Evolutionary conservation across 2,888 invertebrate species (phyloP), one percentile per base, ranked within the genome.

Genomic region (Stegophylla sp.): DNA sequence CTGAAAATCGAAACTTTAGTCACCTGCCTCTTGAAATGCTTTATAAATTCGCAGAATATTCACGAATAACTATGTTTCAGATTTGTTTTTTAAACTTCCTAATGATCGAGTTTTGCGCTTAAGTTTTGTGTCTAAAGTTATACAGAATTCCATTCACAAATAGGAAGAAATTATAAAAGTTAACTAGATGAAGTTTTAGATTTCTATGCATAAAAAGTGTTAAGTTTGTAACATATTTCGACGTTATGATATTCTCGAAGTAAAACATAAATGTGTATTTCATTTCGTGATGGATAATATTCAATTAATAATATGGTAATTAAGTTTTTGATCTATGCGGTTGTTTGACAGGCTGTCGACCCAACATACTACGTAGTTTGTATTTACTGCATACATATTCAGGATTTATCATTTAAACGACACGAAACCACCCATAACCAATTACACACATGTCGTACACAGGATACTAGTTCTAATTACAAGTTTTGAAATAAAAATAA

Each of bases 31-130:
- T 15, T 17, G 23, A 43, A 43, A 59, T 45, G 28, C 61, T 63
- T 48, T n/a, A 63, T 34, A 20, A 73, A 73, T 61, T 73, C 48
- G 20, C 28, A n/a, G 45, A 61, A 61, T 61, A 48, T 48, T 61
- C 26, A 4, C n/a, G 28, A 48, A 63, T 72, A 63, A 63, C 28
- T 17, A 63, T 74, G 13, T 28, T 28, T 45, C 45, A 48, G 45
- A 63, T 74, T 74, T 63, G 48, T 13, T 74, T 74, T 74, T 63
- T 28, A 63, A 61, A 74, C 48, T 74, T 63, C 20, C 15, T 63
- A 43, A 73, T 73, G 59, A 59, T 73, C 26, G 23, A 41, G 43
- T 59, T 73, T 26, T 59, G 43, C 17, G 26, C 7, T 12, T 17
- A 43, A 73, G 20, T 73, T 59, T 73, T 13, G 23, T 41, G 26